Evolutionary conservation across 1,140 invertebrate species (phyloP).

Genomic region (Rhopalosiphum maidis): DNA sequence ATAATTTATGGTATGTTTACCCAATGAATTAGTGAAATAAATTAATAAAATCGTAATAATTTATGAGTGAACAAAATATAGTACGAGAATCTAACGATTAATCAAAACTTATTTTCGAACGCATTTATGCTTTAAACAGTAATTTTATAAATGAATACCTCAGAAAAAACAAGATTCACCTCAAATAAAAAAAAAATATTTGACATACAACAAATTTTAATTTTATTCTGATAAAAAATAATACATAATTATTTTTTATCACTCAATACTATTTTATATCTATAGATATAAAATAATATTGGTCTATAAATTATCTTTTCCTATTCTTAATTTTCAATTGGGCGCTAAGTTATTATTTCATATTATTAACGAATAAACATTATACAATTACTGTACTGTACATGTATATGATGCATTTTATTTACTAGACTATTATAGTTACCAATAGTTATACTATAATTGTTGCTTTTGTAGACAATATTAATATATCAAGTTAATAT

Average conservation of each 20-base stretch:
- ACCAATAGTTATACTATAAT: too few relatives aligned
- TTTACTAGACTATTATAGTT: too few relatives aligned
- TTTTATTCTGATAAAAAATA: neutral
- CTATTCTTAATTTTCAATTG: neutral
- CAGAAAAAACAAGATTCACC: neutral
- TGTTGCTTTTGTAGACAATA: neutral
- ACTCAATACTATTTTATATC: neutral
- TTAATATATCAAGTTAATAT: neutral
- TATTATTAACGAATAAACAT: too few relatives aligned
- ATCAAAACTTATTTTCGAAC: conserved; percentile 13
- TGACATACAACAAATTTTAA: neutral
- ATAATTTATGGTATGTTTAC: conserved; percentile 8
- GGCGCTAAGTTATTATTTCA: neutral
- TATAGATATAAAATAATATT: too few relatives aligned
- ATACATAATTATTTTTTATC: neutral
- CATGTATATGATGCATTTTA: too few relatives aligned
- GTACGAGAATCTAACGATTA: neutral
- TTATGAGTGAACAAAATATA: conserved; percentile 9
- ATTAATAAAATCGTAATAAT: neutral
- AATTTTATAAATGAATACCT: neutral
- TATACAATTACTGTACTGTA: too few relatives aligned
- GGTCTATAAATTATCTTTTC: neutral
- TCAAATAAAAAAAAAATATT: neutral
- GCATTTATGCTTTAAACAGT: neutral
- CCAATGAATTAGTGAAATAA: neutral